Conservation (phyloP, 2,113 vertebrate genomes). For the Bothrops jararaca region DNA sequence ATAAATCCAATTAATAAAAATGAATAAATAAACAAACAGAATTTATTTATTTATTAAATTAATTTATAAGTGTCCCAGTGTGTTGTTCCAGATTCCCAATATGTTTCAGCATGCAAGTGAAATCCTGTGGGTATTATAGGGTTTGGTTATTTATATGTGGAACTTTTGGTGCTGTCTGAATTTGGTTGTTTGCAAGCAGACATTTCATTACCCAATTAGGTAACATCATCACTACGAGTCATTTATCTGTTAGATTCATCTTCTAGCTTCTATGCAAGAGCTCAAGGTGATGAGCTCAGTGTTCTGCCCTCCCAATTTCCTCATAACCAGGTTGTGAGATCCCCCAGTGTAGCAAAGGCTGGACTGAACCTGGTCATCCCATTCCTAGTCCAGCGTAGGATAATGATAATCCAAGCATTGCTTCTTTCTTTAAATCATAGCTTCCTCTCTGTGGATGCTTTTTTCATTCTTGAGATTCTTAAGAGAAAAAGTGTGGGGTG, state of each 20-base stretch:
- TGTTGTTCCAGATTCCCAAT: background rate
- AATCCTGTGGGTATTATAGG: background rate
- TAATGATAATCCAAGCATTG: background rate
- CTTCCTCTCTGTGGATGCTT: background rate
- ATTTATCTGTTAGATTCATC: background rate
- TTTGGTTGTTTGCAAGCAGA: background rate
- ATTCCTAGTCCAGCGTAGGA: background rate
- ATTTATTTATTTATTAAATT: background rate
- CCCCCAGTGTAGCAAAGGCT: background rate
- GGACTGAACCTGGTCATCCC: background rate
- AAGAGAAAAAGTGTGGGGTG: background rate
- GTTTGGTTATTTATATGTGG: background rate
- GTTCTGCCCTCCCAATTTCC: background rate
- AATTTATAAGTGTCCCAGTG: background rate
- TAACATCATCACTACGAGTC: background rate
- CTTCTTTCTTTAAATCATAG: background rate
- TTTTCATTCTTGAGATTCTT: background rate
- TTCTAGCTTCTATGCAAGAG: background rate
- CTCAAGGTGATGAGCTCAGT: background rate
- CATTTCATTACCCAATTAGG: background rate
- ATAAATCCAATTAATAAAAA: background rate
- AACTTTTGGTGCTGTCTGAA: background rate
- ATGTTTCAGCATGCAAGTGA: background rate
- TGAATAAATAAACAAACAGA: background rate
- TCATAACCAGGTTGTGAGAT: background rate